A percentile compares a stretch with the other conserved stretches of the same genome.
Evolutionary conservation across 2,113 vertebrate species (phyloP).

Genomic region (Chloropsis cyanopogon): DNA sequence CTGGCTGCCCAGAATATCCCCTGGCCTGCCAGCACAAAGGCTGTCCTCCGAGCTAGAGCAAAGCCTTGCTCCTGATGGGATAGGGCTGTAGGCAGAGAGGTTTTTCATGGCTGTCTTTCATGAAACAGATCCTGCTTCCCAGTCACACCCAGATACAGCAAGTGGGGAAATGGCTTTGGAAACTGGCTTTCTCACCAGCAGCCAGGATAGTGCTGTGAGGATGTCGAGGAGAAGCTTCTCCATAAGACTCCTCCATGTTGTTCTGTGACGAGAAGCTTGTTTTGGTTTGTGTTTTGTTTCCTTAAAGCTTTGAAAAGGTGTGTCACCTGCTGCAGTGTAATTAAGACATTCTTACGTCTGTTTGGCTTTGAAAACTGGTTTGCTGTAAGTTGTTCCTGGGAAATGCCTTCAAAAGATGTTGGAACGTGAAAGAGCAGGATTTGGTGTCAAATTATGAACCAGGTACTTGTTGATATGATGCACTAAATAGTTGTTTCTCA

Average conservation of each 20-base stretch:
- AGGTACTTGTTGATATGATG: neutral
- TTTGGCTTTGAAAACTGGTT: neutral
- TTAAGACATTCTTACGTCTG: neutral
- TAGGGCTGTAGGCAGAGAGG: neutral
- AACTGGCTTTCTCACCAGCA: neutral
- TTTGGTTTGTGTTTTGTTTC: conserved; percentile 1
- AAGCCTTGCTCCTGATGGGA: neutral
- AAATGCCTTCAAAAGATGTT: neutral
- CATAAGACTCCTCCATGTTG: neutral
- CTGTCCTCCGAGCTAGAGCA: neutral
- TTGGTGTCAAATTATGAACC: neutral
- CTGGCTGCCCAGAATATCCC: neutral
- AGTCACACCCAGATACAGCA: neutral
- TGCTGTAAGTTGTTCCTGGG: neutral
- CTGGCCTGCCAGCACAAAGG: neutral
- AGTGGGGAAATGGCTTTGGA: neutral
- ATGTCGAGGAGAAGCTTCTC: neutral
- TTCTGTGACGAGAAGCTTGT: neutral
- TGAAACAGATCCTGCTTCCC: neutral
- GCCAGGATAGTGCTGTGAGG: neutral
- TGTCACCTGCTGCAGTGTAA: neutral
- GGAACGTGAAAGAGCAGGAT: neutral
- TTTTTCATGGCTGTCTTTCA: neutral
- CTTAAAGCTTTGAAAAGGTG: neutral
- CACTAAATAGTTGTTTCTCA: neutral